These are phyloP conservation scores for Zapus hudsonius DNA, from an alignment of 2,113 vertebrate species.

Conservation along the genomic window DNA sequence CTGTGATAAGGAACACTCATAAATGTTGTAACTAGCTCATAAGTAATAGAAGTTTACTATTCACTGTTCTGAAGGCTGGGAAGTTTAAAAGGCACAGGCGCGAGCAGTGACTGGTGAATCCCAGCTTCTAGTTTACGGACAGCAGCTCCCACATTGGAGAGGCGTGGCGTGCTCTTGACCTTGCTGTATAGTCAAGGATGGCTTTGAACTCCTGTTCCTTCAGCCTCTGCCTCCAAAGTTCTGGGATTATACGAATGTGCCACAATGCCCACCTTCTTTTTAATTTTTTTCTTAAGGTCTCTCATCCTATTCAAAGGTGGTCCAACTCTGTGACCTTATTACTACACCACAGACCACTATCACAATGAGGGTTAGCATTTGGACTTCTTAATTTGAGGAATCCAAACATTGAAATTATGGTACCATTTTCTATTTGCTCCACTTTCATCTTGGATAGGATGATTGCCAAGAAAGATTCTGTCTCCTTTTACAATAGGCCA, in stretches of 20 bases:
- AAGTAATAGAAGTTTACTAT: background rate
- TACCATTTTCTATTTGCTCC: background rate
- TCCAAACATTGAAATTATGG: background rate
- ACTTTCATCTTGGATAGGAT: background rate
- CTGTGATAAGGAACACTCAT: background rate
- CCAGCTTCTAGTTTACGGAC: background rate
- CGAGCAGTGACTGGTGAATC: background rate
- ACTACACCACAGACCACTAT: background rate
- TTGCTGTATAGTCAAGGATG: background rate
- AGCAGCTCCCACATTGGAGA: too few relatives aligned
- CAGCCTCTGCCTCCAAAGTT: background rate
- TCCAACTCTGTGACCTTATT: accelerated
- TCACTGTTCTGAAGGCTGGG: background rate
- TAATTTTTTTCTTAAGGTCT: background rate
- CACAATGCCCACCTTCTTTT: background rate
- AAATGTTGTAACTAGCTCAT: background rate
- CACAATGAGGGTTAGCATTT: background rate
- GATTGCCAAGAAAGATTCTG: background rate
- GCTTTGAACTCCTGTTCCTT: background rate
- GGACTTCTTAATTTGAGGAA: background rate
- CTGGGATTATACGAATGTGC: background rate
- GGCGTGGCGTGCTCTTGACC: background rate
- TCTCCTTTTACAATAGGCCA: background rate
- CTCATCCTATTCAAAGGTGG: background rate
- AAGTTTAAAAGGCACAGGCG: background rate